phyloP scores from a whole-genome alignment of 2,888 invertebrate genomes.

The Keiferia lycopersicella region DNA sequence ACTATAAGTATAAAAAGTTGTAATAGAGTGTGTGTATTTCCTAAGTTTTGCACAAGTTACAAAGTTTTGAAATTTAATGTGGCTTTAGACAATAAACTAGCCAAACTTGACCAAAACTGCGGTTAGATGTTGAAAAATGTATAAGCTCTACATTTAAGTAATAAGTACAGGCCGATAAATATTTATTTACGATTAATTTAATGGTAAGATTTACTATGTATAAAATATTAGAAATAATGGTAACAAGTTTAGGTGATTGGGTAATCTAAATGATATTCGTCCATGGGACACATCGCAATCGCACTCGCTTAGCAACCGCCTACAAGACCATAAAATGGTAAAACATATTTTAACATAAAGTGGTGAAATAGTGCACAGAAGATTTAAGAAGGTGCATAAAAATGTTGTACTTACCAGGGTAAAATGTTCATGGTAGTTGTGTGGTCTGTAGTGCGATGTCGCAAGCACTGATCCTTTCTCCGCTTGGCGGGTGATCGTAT shows the following conservation, averaged over 20 bases:
- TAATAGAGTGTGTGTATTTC: background rate
- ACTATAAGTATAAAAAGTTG: background rate
- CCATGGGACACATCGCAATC: conserved; percentile 53
- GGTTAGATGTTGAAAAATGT: too few relatives aligned
- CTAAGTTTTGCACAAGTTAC: conserved; percentile 27
- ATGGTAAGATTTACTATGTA: too few relatives aligned
- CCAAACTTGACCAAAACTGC: background rate
- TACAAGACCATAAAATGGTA: conserved; percentile 14
- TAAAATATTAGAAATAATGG: too few relatives aligned
- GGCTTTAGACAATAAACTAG: background rate
- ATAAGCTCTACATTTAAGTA: too few relatives aligned
- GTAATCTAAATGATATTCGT: conserved; percentile 10
- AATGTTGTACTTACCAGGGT: conserved; percentile 61
- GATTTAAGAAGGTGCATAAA: background rate
- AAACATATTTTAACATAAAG: background rate
- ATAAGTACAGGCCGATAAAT: conserved; percentile 25
- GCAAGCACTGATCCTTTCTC: conserved; percentile 66
- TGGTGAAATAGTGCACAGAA: background rate
- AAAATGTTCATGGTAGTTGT: conserved; percentile 63
- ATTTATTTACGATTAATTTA: conserved; percentile 29
- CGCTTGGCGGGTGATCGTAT: conserved; percentile 59
- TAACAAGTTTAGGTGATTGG: background rate
- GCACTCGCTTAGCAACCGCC: conserved; percentile 63
- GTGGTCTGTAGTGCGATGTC: conserved; percentile 46
- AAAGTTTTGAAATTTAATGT: conserved; percentile 17